phyloP scores from a whole-genome alignment of 2,888 invertebrate species.

The Polydrusus pterygomalis region DNA sequence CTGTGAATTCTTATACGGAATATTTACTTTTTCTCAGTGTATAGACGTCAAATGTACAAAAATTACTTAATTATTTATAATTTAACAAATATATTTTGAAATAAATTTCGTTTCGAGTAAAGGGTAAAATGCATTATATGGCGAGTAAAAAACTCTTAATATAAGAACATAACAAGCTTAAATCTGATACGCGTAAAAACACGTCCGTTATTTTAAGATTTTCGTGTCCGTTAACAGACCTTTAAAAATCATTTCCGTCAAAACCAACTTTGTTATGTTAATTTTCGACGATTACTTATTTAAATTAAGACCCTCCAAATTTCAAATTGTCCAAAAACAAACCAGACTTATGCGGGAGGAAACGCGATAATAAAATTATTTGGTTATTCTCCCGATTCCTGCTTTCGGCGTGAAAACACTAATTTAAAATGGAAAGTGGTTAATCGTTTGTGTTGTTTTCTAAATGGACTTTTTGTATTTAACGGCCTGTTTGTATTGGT shows the following conservation, averaged over 20 bases:
- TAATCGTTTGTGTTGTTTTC: constrained; percentile 3
- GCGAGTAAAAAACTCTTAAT: too few relatives aligned
- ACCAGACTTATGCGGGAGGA: background rate
- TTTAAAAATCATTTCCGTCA: background rate
- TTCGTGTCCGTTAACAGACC: background rate
- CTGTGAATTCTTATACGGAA: too few relatives aligned
- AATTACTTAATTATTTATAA: too few relatives aligned
- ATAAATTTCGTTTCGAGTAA: too few relatives aligned
- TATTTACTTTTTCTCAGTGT: too few relatives aligned
- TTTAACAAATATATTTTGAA: too few relatives aligned
- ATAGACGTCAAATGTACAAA: too few relatives aligned
- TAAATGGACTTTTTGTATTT: background rate
- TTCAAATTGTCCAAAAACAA: constrained; percentile 10
- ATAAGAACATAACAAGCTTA: too few relatives aligned
- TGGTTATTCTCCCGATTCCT: constrained; percentile 9
- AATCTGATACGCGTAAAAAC: background rate
- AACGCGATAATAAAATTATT: background rate
- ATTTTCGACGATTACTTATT: background rate
- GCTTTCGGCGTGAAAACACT: background rate
- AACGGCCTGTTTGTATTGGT: background rate
- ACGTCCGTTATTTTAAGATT: background rate
- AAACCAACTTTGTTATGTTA: background rate
- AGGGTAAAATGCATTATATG: too few relatives aligned
- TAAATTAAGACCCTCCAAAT: constrained; percentile 5
- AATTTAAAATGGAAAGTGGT: background rate